phyloP scores from a whole-genome alignment of 1,140 invertebrate genomes.

The Drosophila subpulchrella region DNA sequence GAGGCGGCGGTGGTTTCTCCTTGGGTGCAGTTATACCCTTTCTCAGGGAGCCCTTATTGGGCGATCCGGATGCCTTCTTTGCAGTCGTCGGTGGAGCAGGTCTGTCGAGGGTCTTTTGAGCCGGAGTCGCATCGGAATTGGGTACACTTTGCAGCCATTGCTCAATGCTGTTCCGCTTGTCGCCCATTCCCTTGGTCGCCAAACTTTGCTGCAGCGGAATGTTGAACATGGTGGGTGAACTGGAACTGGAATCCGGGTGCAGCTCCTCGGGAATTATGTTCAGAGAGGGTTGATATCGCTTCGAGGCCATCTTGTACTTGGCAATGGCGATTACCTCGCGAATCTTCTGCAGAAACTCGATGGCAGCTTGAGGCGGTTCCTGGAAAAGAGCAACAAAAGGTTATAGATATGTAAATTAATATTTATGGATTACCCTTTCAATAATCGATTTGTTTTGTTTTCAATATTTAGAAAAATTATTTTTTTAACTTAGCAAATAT shows the following conservation, averaged over 20 bases:
- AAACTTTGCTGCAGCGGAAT: conserved; percentile 71
- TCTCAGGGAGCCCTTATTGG: conserved; percentile 37
- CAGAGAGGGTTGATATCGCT: conserved; percentile 91
- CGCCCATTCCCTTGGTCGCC: conserved; percentile 85
- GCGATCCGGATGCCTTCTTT: conserved; percentile 45
- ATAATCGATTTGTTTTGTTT: too few species aligned
- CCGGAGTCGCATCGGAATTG: conserved; percentile 64
- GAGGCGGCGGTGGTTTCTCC: conserved; percentile 66
- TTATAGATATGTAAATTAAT: neutral
- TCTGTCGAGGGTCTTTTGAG: conserved; percentile 25
- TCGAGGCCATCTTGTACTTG: conserved; percentile 93
- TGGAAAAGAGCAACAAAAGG: conserved; percentile 77
- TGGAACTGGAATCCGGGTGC: conserved; percentile 76
- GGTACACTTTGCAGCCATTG: conserved; percentile 92
- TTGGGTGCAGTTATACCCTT: conserved; percentile 72
- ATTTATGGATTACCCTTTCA: too few species aligned
- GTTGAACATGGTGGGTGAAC: conserved; percentile 51
- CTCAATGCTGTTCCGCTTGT: conserved; percentile 90
- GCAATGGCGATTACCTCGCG: conserved; percentile 94
- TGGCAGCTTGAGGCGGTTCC: conserved; percentile 93
- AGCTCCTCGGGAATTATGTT: conserved; percentile 92
- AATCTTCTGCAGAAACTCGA: conserved; percentile 94
- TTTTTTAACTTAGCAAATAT: too few species aligned
- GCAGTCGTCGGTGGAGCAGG: neutral
- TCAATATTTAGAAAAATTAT: too few species aligned